Evolutionary conservation across 2,888 invertebrate species (phyloP).

Genomic region (Stenodera caucasica): DNA sequence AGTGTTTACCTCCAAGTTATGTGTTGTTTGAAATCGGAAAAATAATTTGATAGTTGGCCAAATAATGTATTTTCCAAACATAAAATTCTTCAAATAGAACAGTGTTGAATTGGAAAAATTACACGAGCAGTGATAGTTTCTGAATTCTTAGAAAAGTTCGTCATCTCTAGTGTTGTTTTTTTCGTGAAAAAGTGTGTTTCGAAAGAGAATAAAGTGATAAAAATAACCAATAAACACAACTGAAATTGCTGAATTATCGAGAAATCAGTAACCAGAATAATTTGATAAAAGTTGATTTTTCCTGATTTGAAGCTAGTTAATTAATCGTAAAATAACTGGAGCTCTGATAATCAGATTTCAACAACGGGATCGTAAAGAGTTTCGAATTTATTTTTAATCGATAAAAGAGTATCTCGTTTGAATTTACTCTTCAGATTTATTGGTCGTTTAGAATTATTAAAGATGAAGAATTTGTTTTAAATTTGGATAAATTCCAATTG

Average conservation of each 20-base stretch:
- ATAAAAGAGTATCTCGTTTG: not conserved
- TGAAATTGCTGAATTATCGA: too few species aligned
- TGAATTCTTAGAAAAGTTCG: too few species aligned
- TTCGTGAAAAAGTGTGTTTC: too few species aligned
- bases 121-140: not conserved
- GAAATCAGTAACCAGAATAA: too few species aligned
- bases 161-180: too few species aligned
- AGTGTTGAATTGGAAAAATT: not conserved
- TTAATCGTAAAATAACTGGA: too few species aligned
- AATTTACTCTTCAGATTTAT: conserved; percentile 14
- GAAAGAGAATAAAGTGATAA: too few species aligned
- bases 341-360: too few species aligned
- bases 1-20: not conserved
- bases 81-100: not conserved
- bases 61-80: not conserved
- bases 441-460: conserved; percentile 3
- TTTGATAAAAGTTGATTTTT: too few species aligned
- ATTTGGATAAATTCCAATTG: conserved; percentile 26
- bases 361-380: too few species aligned
- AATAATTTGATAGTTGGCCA: not conserved
- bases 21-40: not conserved
- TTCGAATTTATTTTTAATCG: not conserved
- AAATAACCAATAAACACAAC: too few species aligned
- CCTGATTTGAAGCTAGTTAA: too few species aligned
- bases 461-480: conserved; percentile 15